Percentiles rank a stretch among this genome's conserved stretches.
These are phyloP conservation scores for Cyprinodon diabolis DNA, from an alignment of 2,797 vertebrate genomes.

Conservation along the genomic window DNA sequence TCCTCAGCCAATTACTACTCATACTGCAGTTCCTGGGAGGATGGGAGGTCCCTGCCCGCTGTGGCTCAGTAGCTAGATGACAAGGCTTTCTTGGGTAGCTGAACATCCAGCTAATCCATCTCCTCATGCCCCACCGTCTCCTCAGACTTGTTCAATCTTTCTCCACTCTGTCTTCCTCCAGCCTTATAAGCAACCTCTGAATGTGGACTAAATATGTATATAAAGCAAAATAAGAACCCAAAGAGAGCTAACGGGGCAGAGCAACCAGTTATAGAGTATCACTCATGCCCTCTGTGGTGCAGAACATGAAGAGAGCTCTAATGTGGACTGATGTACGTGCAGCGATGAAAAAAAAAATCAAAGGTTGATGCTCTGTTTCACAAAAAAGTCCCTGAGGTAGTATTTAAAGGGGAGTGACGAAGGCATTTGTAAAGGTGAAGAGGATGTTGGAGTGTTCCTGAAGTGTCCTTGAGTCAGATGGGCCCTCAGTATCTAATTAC, in stretches of 20 bases:
- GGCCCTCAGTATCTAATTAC: slow-evolving; percentile 61
- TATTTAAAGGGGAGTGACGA: slow-evolving; percentile 25
- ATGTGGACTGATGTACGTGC: slow-evolving; percentile 45
- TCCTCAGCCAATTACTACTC: slow-evolving; percentile 66
- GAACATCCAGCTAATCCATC: slow-evolving; percentile 63
- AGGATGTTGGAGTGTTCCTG: slow-evolving; percentile 23
- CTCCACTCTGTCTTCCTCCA: slow-evolving; percentile 22
- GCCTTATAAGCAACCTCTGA: slow-evolving; percentile 26
- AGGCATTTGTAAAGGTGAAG: slow-evolving; percentile 37
- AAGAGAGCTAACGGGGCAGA: slow-evolving; percentile 27
- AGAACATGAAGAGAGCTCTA: slow-evolving; percentile 40
- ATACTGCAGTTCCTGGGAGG: slow-evolving; percentile 49
- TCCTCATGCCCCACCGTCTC: slow-evolving; percentile 44
- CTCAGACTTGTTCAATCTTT: slow-evolving; percentile 39
- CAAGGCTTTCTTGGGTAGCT: slow-evolving; percentile 49
- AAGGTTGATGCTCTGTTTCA: slow-evolving; percentile 45
- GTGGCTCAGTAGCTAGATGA: slow-evolving; percentile 43
- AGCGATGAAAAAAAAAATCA: slow-evolving; percentile 54
- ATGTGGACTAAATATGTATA: slow-evolving; percentile 51
- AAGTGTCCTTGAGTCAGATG: slow-evolving; percentile 63
- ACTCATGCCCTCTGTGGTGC: slow-evolving; percentile 51
- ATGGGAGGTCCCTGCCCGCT: slow-evolving; percentile 42
- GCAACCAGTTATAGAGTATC: slow-evolving; percentile 46
- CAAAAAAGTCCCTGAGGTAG: slow-evolving; percentile 37
- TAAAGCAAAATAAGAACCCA: slow-evolving; percentile 30